Percentiles rank a stretch among this genome's conserved stretches.
Evolutionary conservation across 2,797 vertebrate species (phyloP).

Genomic region (Peromyscus attwateri): DNA sequence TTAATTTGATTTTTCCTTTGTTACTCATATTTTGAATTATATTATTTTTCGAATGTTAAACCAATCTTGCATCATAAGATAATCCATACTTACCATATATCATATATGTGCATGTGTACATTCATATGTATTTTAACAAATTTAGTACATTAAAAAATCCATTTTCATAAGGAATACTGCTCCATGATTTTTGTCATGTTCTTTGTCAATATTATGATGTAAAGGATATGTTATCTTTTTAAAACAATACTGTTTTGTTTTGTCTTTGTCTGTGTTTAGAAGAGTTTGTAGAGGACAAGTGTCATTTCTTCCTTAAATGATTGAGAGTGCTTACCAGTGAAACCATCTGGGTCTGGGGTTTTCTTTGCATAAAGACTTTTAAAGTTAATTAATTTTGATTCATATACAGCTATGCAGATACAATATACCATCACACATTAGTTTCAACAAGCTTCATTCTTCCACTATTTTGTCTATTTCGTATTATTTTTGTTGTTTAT

Average conservation of each 20-base stretch:
- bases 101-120: not conserved
- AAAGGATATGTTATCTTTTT: not conserved
- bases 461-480: constrained; percentile 22
- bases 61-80: not conserved
- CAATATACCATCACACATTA: not conserved
- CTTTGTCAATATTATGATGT: constrained; percentile 16
- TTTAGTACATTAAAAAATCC: not conserved
- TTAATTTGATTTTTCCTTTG: not conserved
- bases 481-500: not conserved
- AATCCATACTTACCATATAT: not conserved
- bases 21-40: not conserved
- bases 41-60: not conserved
- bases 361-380: constrained; percentile 32
- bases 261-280: constrained; percentile 4
- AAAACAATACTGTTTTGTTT: not conserved
- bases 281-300: not conserved
- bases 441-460: not conserved
- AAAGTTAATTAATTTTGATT: constrained; percentile 41
- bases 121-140: not conserved
- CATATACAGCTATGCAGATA: not conserved
- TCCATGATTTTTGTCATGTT: not conserved
- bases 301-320: constrained; percentile 48
- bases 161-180: not conserved
- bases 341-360: not conserved
- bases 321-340: constrained; percentile 19